These are phyloP conservation scores for Leucophenga maculata DNA, from an alignment of 2,888 invertebrate genomes.

Conservation along the genomic window DNA sequence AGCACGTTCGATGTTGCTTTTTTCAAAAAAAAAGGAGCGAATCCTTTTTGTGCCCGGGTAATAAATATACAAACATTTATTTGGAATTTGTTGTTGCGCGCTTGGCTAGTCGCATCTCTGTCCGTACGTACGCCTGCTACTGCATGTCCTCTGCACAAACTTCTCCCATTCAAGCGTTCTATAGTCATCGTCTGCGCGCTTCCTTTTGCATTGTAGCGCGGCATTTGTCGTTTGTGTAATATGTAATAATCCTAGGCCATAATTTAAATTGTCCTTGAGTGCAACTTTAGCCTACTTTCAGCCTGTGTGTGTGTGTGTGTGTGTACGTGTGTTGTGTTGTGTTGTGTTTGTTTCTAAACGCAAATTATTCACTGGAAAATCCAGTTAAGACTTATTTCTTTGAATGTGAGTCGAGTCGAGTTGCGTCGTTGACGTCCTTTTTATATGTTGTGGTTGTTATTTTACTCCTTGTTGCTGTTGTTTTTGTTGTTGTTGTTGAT, in stretches of 20 bases:
- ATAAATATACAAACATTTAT: slow-evolving; percentile 20
- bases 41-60: slow-evolving; percentile 14
- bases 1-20: slow-evolving; percentile 8
- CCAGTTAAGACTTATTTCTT: neutral
- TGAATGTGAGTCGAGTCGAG: too few relatives aligned
- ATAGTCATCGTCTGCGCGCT: too few relatives aligned
- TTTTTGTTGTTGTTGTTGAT: too few relatives aligned
- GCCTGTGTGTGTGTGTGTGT: neutral
- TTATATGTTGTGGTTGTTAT: too few relatives aligned
- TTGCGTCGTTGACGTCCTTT: too few relatives aligned
- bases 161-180: too few relatives aligned
- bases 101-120: neutral
- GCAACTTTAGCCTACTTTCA: slow-evolving; percentile 7
- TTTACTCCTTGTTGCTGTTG: too few relatives aligned
- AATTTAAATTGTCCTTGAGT: slow-evolving; percentile 19
- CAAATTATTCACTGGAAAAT: slow-evolving; percentile 5
- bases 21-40: neutral
- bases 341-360: neutral
- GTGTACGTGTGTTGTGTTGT: neutral
- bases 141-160: too few relatives aligned
- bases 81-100: slow-evolving; percentile 8
- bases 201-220: too few relatives aligned
- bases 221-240: neutral
- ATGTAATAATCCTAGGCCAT: slow-evolving; percentile 19
- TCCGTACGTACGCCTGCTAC: too few relatives aligned